Percentiles rank a stretch among this genome's conserved stretches.
phyloP scores from a whole-genome alignment of 2,888 invertebrate species.

The Embidobia sp. region DNA sequence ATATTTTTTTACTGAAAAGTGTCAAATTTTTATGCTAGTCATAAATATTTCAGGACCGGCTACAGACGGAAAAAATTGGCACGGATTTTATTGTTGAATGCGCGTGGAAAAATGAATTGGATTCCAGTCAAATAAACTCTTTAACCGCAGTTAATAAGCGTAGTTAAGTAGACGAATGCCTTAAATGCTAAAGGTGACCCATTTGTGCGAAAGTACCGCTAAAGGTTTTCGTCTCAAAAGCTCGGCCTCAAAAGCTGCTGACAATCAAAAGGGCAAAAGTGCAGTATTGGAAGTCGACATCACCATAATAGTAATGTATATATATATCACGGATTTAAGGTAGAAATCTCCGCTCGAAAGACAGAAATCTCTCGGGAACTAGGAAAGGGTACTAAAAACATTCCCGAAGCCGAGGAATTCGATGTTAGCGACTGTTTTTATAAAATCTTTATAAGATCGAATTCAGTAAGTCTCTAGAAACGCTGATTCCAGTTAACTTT shows the following conservation, averaged over 20 bases:
- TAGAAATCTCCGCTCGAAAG: slow-evolving; percentile 50
- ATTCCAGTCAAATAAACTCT: slow-evolving; percentile 8
- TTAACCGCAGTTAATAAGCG: slow-evolving; percentile 11
- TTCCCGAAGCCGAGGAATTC: slow-evolving; percentile 58
- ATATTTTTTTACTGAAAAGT: too few species aligned
- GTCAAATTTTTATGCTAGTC: too few species aligned
- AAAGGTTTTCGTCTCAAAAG: slow-evolving; percentile 33
- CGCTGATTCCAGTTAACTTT: too few species aligned
- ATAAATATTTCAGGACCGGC: too few species aligned
- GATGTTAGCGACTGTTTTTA: slow-evolving; percentile 34
- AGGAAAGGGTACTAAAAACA: slow-evolving; percentile 20
- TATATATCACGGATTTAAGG: slow-evolving; percentile 61
- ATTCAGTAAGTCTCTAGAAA: too few species aligned
- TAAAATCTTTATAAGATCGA: slow-evolving; percentile 7
- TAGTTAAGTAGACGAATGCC: slow-evolving; percentile 8
- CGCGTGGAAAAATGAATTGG: not conserved
- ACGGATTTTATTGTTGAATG: too few species aligned
- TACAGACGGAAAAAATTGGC: too few species aligned
- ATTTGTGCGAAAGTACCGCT: slow-evolving; percentile 20
- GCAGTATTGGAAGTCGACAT: slow-evolving; percentile 47
- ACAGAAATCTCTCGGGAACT: slow-evolving; percentile 22
- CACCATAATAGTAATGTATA: slow-evolving; percentile 54
- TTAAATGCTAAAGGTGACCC: slow-evolving; percentile 19
- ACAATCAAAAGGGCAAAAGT: slow-evolving; percentile 55
- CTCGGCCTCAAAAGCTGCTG: slow-evolving; percentile 49